Percentiles rank a stretch among this genome's conserved stretches.
Conservation (phyloP, 2,888 invertebrate genomes). For the Dryobota labecula region DNA sequence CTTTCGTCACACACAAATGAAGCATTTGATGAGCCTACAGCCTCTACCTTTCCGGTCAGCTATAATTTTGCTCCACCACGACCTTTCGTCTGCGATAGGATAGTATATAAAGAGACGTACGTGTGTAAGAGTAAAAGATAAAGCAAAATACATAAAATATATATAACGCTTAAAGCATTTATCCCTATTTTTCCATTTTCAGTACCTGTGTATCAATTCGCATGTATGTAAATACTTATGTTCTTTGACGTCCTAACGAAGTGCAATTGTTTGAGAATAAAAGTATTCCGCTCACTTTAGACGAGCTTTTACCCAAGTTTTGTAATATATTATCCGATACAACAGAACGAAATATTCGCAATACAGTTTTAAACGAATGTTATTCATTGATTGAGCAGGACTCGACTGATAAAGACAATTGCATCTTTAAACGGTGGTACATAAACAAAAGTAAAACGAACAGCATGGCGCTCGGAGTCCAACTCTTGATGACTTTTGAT, state of each 20-base stretch:
- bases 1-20: no score
- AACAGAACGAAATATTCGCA: background rate
- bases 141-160: no score
- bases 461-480: conserved; percentile 17
- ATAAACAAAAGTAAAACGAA: conserved; percentile 35
- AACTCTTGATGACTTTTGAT: conserved; percentile 50
- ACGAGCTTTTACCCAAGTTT: background rate
- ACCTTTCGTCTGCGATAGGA: no score
- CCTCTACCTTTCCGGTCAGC: no score
- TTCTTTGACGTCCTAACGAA: background rate
- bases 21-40: no score
- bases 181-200: background rate
- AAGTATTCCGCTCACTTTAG: background rate
- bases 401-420: conserved; percentile 3
- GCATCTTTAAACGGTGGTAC: conserved; percentile 33
- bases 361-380: conserved; percentile 8
- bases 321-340: background rate
- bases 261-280: background rate
- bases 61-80: no score
- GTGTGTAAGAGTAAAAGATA: no score
- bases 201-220: no score
- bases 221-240: background rate
- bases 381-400: conserved; percentile 19
- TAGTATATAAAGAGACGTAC: no score
- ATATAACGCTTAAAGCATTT: no score